These are phyloP conservation scores for Pristionchus maxplancki DNA, from an alignment of 2,888 invertebrate species.

Conservation along the genomic window DNA sequence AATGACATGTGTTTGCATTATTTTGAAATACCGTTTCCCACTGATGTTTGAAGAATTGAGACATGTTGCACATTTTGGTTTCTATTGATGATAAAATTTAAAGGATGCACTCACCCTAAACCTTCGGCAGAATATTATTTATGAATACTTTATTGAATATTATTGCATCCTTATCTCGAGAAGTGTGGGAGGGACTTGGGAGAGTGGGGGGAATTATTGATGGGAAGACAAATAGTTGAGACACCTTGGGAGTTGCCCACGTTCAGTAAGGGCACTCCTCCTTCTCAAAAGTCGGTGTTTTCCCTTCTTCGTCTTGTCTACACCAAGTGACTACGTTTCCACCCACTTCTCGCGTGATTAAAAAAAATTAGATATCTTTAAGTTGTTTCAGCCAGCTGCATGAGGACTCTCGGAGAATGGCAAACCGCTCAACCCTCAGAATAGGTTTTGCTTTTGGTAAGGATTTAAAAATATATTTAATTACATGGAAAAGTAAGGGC, in stretches of 20 bases:
- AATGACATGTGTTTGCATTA: slow-evolving; percentile 1
- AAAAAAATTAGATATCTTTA: too few species aligned
- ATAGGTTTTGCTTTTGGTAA: slow-evolving; percentile 42
- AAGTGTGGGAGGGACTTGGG: slow-evolving; percentile 27
- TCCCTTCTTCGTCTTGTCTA: slow-evolving; percentile 10
- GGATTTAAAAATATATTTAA: not conserved
- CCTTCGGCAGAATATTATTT: not conserved
- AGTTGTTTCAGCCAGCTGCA: not conserved
- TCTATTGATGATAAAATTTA: slow-evolving; percentile 6
- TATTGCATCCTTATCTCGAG: not conserved
- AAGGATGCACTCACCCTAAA: not conserved
- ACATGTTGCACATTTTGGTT: slow-evolving; percentile 4
- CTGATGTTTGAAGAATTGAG: slow-evolving; percentile 21
- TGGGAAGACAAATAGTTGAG: slow-evolving; percentile 12
- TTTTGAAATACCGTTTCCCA: not conserved
- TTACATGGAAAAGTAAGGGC: too few species aligned
- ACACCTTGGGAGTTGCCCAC: not conserved
- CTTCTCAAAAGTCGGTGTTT: slow-evolving; percentile 19
- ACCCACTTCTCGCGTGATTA: too few species aligned
- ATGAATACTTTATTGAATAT: not conserved
- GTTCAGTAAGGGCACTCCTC: slow-evolving; percentile 32
- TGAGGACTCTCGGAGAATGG: not conserved
- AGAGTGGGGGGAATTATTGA: slow-evolving; percentile 19
- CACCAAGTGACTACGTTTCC: not conserved
- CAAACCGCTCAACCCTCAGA: not conserved